These are phyloP conservation scores for Lathamus discolor DNA, from an alignment of 2,113 vertebrate species.

Conservation along the genomic window DNA sequence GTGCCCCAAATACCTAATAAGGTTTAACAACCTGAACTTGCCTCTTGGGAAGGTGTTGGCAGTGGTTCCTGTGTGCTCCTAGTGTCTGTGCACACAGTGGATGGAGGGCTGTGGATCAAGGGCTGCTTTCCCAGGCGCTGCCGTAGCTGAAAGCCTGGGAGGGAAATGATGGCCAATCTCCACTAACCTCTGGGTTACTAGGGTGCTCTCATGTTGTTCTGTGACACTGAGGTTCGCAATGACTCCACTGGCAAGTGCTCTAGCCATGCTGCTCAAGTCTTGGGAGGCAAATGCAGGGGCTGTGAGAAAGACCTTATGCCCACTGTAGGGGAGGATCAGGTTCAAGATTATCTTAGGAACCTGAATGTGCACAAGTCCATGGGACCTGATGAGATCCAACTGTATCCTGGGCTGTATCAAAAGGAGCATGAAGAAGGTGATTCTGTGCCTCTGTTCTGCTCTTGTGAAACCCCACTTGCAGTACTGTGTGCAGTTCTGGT, in stretches of 20 bases:
- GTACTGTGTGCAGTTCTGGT: not conserved
- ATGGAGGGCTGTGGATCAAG: not conserved
- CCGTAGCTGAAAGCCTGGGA: not conserved
- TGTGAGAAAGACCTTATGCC: not conserved
- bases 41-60: not conserved
- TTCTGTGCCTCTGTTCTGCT: not conserved
- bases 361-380: not conserved
- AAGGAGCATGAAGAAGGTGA: not conserved
- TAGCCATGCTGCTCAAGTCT: not conserved
- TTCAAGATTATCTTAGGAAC: not conserved
- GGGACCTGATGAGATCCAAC: not conserved
- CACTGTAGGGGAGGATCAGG: not conserved
- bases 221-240: not conserved
- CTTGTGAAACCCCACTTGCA: not conserved
- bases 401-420: not conserved
- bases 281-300: not conserved
- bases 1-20: not conserved
- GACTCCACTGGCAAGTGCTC: not conserved
- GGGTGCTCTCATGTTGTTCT: not conserved
- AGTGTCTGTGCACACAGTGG: rapidly evolving
- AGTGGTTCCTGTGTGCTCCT: not conserved
- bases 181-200: not conserved
- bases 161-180: not conserved
- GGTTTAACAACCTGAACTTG: not conserved
- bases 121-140: not conserved